Base-by-base conservation (phyloP, 2,888 invertebrate species). In the Oscheius sp. region DNA sequence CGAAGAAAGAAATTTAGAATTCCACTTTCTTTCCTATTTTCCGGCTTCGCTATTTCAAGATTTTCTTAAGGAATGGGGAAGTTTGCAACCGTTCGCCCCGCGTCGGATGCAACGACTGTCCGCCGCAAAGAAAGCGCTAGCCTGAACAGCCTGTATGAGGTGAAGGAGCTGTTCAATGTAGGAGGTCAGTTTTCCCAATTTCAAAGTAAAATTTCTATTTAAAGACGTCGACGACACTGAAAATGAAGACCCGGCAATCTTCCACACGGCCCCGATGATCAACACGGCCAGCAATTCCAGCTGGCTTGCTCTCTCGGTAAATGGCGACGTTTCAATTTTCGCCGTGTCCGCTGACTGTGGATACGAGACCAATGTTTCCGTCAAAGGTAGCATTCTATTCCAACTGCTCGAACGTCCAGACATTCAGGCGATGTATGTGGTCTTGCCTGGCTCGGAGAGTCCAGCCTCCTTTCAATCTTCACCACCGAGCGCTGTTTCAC, bases 251-350 rank as follows among this genome's bases (percentile, higher is more conserved):
- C 72, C 72, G n/a, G 11, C 9, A n/a, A 47, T n/a, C 10, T 32
- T 10, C 13, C 11, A 7, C 1, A 2, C 63, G 11, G 35, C 21
- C 7, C 63, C 73, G n/a, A 13, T 2, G 4, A 62, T 73, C 21
- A n/a, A 32, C 7, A 47, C 53, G 37, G 37, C 51, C n/a, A 73
- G 55, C 50, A 73, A 73, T 13, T 11, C 35, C 13, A n/a, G 33
- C 5, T 73, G 65, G 55, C 59, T 73, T 0, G 53, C 63, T 50
- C n/a, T 73, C n/a, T 63, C 63, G n/a, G 47, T 73, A 1, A 35
- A 63, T 33, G 10, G 33, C 4, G 73, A 73, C 55, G 47, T 73
- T 21, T 62, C 55, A 9, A 13, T 73, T 7, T 73, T 63, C 63
- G 51, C 33, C 37, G 10, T 73, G 11, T 35, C 62, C n/a, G 32